phyloP scores from a whole-genome alignment of 2,888 invertebrate genomes.

The Orthosia cruda region DNA sequence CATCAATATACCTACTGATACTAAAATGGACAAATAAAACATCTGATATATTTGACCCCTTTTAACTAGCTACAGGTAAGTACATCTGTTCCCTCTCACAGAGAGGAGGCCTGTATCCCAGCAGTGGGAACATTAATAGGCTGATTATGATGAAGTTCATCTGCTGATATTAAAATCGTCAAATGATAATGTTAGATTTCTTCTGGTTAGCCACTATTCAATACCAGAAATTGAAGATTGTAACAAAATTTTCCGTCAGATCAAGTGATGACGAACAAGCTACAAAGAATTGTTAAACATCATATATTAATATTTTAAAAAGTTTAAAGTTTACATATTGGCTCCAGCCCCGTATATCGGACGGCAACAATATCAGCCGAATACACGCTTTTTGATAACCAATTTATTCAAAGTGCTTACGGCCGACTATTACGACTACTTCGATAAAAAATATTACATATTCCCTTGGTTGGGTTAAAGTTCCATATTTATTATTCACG shows the following conservation, averaged over 20 bases:
- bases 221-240: background rate
- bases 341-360: slow-evolving; percentile 29
- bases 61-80: background rate
- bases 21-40: background rate
- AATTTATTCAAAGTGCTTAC: slow-evolving; percentile 59
- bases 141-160: no score
- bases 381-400: slow-evolving; percentile 56
- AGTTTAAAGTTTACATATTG: slow-evolving; percentile 11
- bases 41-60: background rate
- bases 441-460: slow-evolving; percentile 51
- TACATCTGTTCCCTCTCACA: no score
- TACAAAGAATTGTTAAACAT: background rate
- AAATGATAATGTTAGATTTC: no score
- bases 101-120: no score
- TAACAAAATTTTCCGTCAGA: background rate
- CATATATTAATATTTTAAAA: background rate
- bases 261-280: background rate
- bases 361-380: slow-evolving; percentile 25
- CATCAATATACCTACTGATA: background rate
- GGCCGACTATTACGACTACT: slow-evolving; percentile 46
- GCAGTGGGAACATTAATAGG: no score
- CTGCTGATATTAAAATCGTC: no score
- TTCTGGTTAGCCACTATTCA: background rate
- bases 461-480: slow-evolving; percentile 34
- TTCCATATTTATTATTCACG: slow-evolving; percentile 45